Evolutionary conservation across 1,140 invertebrate genomes (phyloP), one percentile per base, ranked within the genome.

Genomic region (Atta colombica): DNA sequence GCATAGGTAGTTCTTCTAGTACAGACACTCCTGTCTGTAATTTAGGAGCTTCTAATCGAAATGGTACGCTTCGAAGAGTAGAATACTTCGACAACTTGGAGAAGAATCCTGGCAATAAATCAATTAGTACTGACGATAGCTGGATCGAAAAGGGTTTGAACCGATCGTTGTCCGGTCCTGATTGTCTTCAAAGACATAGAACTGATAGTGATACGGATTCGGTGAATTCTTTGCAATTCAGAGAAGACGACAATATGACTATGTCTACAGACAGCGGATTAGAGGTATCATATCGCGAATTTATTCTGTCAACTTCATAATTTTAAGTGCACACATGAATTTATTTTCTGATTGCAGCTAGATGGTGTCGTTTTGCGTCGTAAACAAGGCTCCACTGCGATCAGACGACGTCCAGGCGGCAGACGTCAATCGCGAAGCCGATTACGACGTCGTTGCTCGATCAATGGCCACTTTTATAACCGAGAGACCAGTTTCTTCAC

Each of bases 391-490:
- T 96, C 97, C 31, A 96, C 97, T 55, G 96, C 97, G 49, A 96
- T 98, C 89, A 96, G 96, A 94, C 95, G 98, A 89, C 94, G 97
- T 91, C 96, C 97, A 53, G 97, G 97, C 71, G 96, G 96, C 81
- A 94, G 96, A 86, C 95, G 96, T 90, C 96, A 94, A 90, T 97
- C 97, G 3, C 96, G 97, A 51, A 96, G 97, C 85, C 97, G 97
- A 93, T 93, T 98, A 16, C 96, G 97, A 95, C 95, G 97, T 85
- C 96, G 98, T 80, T 98, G 98, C 88, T 98, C 98, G 0, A 98
- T 98, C 49, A 98, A 98, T 94, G 98, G 98, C 1, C 98, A 98
- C 94, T 98, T 97, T 94, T 98, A 98, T 92, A 98, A 98, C 94
- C 96, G 98, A 75, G 98, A 98, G 96, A 98, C 98, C 0, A 98